A percentile compares a stretch with the other conserved stretches of the same genome.
These are phyloP conservation scores for Bellardia bayeri DNA, from an alignment of 2,888 invertebrate genomes.

Conservation along the genomic window DNA sequence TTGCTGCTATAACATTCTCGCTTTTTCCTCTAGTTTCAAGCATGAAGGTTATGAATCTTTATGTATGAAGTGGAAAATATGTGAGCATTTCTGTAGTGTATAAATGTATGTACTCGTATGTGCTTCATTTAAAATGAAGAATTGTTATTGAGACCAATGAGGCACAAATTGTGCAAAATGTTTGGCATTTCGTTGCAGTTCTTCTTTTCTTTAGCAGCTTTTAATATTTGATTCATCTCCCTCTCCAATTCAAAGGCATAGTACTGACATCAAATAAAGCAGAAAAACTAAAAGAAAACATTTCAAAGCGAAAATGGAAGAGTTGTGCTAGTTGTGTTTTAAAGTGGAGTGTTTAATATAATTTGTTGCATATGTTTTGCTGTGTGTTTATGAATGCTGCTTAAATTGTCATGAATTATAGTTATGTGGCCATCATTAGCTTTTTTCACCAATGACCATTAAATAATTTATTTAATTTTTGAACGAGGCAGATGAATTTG, in stretches of 20 bases:
- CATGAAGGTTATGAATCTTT: slow-evolving; percentile 68
- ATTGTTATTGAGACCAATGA: slow-evolving; percentile 82
- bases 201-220: slow-evolving; percentile 27
- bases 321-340: slow-evolving; percentile 11
- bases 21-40: slow-evolving; percentile 9
- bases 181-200: slow-evolving; percentile 75
- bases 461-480: slow-evolving; percentile 79
- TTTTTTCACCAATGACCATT: slow-evolving; percentile 73
- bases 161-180: slow-evolving; percentile 83
- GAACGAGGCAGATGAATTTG: slow-evolving; percentile 68
- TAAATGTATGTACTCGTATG: slow-evolving; percentile 38
- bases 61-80: slow-evolving; percentile 60
- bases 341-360: slow-evolving; percentile 50
- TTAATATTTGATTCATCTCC: slow-evolving; percentile 47
- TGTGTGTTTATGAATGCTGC: background rate
- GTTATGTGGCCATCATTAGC: slow-evolving; percentile 79
- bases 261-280: background rate
- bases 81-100: slow-evolving; percentile 36
- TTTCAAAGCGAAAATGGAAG: slow-evolving; percentile 1
- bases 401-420: slow-evolving; percentile 79
- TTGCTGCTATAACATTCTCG: slow-evolving; percentile 18
- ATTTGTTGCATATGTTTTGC: slow-evolving; percentile 51
- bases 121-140: slow-evolving; percentile 79
- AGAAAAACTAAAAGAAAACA: background rate
- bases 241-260: slow-evolving; percentile 18